Base-by-base conservation (phyloP, 1,140 invertebrate genomes). In the Drosophila ogumai region DNA sequence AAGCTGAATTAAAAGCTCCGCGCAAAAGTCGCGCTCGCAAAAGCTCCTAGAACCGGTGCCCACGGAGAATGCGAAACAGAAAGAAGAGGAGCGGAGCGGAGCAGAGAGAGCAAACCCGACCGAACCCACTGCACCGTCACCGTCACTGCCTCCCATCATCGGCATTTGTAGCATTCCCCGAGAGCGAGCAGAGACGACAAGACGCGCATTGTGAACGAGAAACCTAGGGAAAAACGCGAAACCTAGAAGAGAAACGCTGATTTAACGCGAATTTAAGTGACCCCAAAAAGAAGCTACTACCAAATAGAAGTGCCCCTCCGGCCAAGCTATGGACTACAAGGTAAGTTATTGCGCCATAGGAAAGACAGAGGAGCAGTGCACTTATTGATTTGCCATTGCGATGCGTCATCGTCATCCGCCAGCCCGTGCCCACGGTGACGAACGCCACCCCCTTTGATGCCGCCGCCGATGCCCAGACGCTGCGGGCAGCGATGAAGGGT, bases 401-500 rank as follows among this genome's bases (percentile, higher is more conserved):
- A 65, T 79, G 76, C 69, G 68, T 74, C 60, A 61, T 78, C 52
- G 50, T 15, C 7, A 36, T 22, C 8, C 36, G 43, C 19, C 58
- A 95, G 94, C 92, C 93, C 56, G 92, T 93, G 41, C 95, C 95
- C 50, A 96, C 95, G n/a, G 94, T 96, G 12, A 88, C 92, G 31
- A 94, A 95, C 10, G 91, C 93, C 22, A 81, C 93, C 12, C 93
- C 93, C 67, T 96, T 96, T 91, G 95, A 95, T 91, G 94, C 95
- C 3, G 91, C 93, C 3, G 93, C 94, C 76, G 96, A 97, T 93
- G 96, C 95, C 3, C 94, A 94, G 73, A 93, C 94, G 1, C 92
- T 97, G 3, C 92, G 96, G 34, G 94, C 93, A 31, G 96, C 97
- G 2, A 97, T 97, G 96, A 95, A 96, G 87, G 94, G 97, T 31